Evolutionary conservation across 2,888 invertebrate species (phyloP), one percentile per base, ranked within the genome.

Genomic region (Heliconius sara): DNA sequence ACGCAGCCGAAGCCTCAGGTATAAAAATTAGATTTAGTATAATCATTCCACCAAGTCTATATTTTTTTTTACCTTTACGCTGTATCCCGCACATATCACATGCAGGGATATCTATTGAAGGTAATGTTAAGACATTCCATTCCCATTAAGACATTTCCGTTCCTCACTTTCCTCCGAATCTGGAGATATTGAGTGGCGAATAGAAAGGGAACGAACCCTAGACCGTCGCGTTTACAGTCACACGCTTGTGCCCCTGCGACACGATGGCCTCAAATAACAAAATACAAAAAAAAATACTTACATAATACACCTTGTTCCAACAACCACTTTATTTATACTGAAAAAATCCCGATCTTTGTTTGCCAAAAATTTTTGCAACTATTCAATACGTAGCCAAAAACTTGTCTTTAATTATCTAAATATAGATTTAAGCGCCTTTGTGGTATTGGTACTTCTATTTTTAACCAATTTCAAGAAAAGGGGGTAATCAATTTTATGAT

Each of bases 301-400:
- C 76, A 67, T 52, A 76, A 76, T 19, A 76, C 76, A 67, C 47
- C 57, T 47, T n/a, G 19, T 43, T 25, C 57, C 1, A 30, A 13
- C 30, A 52, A 52, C 47, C 9, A 34, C 52, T 57, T 13, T 68
- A 52, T 57, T 57, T 34, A 47, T 68, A 76, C 68, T 76, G 67
- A 76, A 68, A 76, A 68, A 68, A 57, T 30, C n/a, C 25, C 67
- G 7, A 25, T 16, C 19, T 27, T 39, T 68, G 30, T 5, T 47
- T 76, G 76, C 76, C 76, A 76, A 76, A 43, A 52, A 76, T 57
- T 19, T 57, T 57, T 25, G 68, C 22, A 68, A 39, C 39, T 13
- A 68, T 39, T 66, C 39, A 63, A 43, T 12, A 27, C 22, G 30
- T 7, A 52, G 76, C 76, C 66, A 76, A 76, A 76, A 30, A 6